Evolutionary conservation across 2,888 invertebrate species (phyloP).

Genomic region (Drosophila rubida): DNA sequence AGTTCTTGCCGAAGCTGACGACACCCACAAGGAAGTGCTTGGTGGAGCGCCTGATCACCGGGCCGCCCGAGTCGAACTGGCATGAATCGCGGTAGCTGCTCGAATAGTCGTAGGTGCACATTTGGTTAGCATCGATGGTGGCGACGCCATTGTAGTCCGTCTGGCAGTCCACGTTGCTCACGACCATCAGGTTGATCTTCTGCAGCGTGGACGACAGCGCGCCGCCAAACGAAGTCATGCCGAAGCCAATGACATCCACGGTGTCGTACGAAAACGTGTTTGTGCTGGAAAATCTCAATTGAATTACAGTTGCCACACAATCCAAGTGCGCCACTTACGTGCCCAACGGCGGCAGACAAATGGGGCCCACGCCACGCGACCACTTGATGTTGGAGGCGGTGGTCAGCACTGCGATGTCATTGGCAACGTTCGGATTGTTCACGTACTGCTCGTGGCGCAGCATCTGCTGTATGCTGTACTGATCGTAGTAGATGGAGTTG

Average conservation of each 20-base stretch:
- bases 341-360: conserved; percentile 87
- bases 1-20: conserved; percentile 86
- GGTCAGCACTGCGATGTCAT: conserved; percentile 86
- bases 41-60: conserved; percentile 83
- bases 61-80: conserved; percentile 86
- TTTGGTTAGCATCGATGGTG: conserved; percentile 52
- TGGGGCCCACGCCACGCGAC: conserved; percentile 86
- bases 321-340: conserved; percentile 59
- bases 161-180: conserved; percentile 57
- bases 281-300: conserved; percentile 20
- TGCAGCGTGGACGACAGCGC: conserved; percentile 84
- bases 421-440: conserved; percentile 47
- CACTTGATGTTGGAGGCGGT: conserved; percentile 84
- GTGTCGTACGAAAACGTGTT: conserved; percentile 60
- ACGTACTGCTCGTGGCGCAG: conserved; percentile 63
- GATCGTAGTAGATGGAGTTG: conserved; percentile 66
- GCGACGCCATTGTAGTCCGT: conserved; percentile 40
- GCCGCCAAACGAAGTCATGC: conserved; percentile 85
- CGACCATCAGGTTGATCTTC: conserved; percentile 84
- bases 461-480: conserved; percentile 81
- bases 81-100: conserved; percentile 85
- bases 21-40: conserved; percentile 85
- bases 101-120: conserved; percentile 75
- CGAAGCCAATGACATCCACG: conserved; percentile 85
- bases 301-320: fast-evolving